Evolutionary conservation across 2,797 vertebrate species (phyloP), one percentile per base, ranked within the genome.

Genomic region (Scarus forsteni): DNA sequence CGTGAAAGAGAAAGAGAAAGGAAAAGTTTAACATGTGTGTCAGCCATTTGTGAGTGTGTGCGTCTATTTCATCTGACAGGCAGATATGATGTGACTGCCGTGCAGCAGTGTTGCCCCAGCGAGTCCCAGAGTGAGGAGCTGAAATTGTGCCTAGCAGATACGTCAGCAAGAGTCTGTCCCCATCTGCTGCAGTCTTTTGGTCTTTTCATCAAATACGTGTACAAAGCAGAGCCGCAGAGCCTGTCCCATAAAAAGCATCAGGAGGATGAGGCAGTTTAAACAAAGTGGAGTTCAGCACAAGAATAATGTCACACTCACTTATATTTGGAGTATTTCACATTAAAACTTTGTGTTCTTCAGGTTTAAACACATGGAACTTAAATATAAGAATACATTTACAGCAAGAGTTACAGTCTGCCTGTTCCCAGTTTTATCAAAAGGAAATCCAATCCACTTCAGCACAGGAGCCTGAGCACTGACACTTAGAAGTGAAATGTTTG

Each of bases 151-250:
- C 64, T 38, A 48, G 66, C 61, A 16, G 70, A 75, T 71, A 73
- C 57, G 49, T 79, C 76, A 54, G 71, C 8, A 9, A 70, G 50
- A 73, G 73, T 54, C 76, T 53, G 59, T 63, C 58, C 79, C 64
- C 65, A 79, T 88, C 84, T 81, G 75, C 78, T 78, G 70, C 57
- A 57, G 70, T 63, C 74, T 66, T 72, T 76, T 69, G 56, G 64
- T 79, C 72, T 83, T 73, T 78, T 75, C 60, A 73, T 83, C 71
- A 76, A 79, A 64, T 13, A 3, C 12, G 45, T 35, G n/a, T 48
- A 44, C 66, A 77, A 60, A 81, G 39, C 62, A 15, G 15, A 43
- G 61, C 53, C 12, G 19, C 49, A 3, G 4, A 56, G 35, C 19
- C 46, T 27, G 66, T 51, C 66, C 49, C 40, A 36, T 57, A 72